Percentiles rank a stretch among this genome's conserved stretches.
These are phyloP conservation scores for Pheosia tremula DNA, from an alignment of 2,888 invertebrate species.

Conservation along the genomic window DNA sequence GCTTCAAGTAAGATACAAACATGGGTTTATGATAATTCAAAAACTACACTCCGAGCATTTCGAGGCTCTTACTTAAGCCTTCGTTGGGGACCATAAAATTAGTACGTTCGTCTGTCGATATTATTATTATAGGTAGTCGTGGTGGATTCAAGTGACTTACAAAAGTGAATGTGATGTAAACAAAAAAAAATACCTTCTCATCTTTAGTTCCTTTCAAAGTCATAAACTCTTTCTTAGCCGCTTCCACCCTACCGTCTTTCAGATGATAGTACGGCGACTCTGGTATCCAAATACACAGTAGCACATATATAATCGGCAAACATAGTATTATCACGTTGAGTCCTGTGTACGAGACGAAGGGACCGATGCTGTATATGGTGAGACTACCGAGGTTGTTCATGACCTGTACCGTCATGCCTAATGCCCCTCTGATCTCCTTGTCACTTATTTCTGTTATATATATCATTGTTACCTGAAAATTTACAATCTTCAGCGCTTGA, in stretches of 20 bases:
- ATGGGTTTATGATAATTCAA: too few species aligned
- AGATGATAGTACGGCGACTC: constrained; percentile 86
- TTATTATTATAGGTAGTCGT: too few species aligned
- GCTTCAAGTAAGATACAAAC: too few species aligned
- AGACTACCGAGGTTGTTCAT: constrained; percentile 78
- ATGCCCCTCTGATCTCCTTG: constrained; percentile 75
- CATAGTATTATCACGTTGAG: constrained; percentile 73
- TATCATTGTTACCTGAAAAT: constrained; percentile 77
- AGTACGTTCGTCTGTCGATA: too few species aligned
- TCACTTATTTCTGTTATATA: constrained; percentile 82
- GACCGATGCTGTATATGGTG: constrained; percentile 73
- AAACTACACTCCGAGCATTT: too few species aligned
- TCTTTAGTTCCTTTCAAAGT: constrained; percentile 72
- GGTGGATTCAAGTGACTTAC: neutral
- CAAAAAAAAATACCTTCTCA: constrained; percentile 56
- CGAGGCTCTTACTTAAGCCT: too few species aligned
- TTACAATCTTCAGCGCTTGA: neutral
- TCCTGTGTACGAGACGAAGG: constrained; percentile 74
- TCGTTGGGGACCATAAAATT: too few species aligned
- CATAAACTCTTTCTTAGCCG: constrained; percentile 73
- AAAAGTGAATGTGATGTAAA: neutral
- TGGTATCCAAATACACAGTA: constrained; percentile 83
- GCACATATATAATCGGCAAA: constrained; percentile 75
- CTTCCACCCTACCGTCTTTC: constrained; percentile 75
- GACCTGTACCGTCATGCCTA: constrained; percentile 78